These are phyloP conservation scores for Coregonus ussuriensis DNA, from an alignment of 2,797 vertebrate species.

Conservation along the genomic window DNA sequence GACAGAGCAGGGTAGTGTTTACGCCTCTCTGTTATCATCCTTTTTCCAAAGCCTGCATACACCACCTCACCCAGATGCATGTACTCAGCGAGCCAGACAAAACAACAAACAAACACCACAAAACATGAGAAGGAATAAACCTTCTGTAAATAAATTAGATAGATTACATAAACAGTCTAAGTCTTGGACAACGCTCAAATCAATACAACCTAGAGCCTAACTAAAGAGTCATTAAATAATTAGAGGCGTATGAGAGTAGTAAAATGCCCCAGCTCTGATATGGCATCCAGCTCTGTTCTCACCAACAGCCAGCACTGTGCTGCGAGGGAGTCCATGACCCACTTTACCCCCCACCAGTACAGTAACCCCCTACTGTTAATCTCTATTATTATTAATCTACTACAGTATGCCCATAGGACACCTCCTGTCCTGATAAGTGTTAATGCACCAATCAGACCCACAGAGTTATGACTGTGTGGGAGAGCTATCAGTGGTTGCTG, in stretches of 20 bases:
- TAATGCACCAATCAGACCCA: neutral
- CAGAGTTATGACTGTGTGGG: neutral
- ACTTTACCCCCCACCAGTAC: conserved; percentile 39
- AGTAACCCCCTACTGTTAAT: neutral
- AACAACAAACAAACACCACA: conserved; percentile 18
- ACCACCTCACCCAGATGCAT: neutral
- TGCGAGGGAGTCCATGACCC: conserved; percentile 41
- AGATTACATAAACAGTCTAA: conserved; percentile 59
- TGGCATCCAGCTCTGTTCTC: conserved; percentile 49
- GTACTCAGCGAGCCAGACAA: conserved; percentile 2
- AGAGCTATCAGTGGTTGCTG: neutral
- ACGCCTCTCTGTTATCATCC: neutral
- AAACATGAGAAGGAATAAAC: conserved; percentile 29
- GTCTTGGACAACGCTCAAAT: conserved; percentile 48
- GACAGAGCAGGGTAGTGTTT: neutral
- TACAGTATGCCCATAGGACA: neutral
- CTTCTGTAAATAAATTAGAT: conserved; percentile 55
- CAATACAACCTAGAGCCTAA: conserved; percentile 50
- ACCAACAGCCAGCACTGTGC: conserved; percentile 44
- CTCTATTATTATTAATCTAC: too few relatives aligned
- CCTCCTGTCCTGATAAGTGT: neutral
- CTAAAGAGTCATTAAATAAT: conserved; percentile 70
- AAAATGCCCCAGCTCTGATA: conserved; percentile 56
- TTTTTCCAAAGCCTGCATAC: neutral
- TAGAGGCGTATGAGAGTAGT: conserved; percentile 57